Base-by-base conservation (phyloP, 2,797 vertebrate genomes). In the Trematomus bernacchii region DNA sequence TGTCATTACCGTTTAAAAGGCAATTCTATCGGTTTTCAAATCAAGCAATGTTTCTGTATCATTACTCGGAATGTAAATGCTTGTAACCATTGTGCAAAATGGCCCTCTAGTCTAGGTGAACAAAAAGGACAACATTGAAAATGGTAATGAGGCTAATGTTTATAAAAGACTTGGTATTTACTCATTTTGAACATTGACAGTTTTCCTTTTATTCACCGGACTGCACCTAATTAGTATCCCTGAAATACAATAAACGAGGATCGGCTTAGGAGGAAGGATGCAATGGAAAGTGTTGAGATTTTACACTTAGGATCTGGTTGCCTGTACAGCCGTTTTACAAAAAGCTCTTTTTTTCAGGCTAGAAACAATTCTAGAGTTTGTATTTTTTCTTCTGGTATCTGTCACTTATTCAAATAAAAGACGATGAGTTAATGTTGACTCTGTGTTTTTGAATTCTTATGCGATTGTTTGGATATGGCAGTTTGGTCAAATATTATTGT, bases 311-410 rank as follows among this genome's bases (percentile, higher is more conserved):
- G 67, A 83, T 82, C 58, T 80, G 42, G 77, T 71, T 83, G 76
- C 66, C 80, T 88, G 66, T 84, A 77, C 51, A 82, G 63, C 83
- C 48, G 66, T 91, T 92, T 92, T 88, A 85, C 76, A 77, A 33
- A 37, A 76, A 85, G 54, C 82, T 78, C 27, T 61, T 68, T 76
- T 91, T 91, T 88, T 80, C 87, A 90, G 67, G 59, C 62, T 75
- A 83, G 69, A 82, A 90, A 77, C 66, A 76, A 68, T 87, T 92
- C 68, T 87, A 76, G 81, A 86, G 76, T 94, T 92, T 93, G 89
- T 92, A 91, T 91, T 93, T 93, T 86, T 84, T 88, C 72, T 82
- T 77, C 79, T 90, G 88, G 59, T 73, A 79, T 85, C 66, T 87
- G 81, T 91, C 77, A 67, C 73, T 72, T 77, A 70, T 87, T 82